Evolutionary conservation across 2,113 vertebrate species (phyloP).

Genomic region (Chlorodrepanis virens): DNA sequence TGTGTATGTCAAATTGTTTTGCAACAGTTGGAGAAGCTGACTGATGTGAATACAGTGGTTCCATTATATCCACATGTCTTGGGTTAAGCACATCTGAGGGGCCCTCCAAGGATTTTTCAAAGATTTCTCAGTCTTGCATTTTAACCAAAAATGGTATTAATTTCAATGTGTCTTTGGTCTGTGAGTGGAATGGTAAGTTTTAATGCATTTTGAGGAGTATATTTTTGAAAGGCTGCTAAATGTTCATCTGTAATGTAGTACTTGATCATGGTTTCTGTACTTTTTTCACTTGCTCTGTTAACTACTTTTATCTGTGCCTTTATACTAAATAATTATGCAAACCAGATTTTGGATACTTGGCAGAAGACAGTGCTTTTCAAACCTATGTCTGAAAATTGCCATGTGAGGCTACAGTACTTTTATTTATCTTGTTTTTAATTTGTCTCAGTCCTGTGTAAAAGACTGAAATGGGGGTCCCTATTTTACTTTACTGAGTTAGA

Average conservation of each 20-base stretch:
- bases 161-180: background rate
- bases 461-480: accelerated
- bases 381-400: background rate
- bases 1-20: constrained; percentile 37
- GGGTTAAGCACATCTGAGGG: background rate
- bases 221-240: background rate
- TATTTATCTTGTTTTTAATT: background rate
- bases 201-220: background rate
- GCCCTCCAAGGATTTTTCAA: background rate
- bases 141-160: background rate
- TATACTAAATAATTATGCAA: background rate
- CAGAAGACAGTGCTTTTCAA: background rate
- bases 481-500: background rate
- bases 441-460: background rate
- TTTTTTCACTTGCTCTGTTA: background rate
- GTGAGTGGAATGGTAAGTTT: background rate
- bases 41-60: background rate
- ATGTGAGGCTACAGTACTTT: background rate
- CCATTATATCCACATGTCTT: background rate
- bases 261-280: accelerated
- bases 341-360: background rate
- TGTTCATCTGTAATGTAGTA: background rate
- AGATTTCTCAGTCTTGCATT: background rate
- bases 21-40: background rate
- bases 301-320: background rate